phyloP scores from a whole-genome alignment of 2,113 vertebrate genomes.

The Herpetotheres cachinnans region DNA sequence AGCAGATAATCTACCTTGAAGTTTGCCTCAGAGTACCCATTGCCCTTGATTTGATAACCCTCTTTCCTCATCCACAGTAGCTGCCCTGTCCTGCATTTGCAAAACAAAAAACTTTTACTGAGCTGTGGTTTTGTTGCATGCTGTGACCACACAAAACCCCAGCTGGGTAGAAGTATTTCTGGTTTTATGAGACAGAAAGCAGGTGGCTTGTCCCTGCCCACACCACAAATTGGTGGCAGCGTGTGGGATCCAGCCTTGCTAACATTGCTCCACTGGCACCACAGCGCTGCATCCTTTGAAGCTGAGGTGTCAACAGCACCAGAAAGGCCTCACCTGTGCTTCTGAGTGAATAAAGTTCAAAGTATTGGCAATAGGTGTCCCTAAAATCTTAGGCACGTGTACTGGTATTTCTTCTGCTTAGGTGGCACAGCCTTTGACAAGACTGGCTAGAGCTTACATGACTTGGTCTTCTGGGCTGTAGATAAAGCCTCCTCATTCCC shows the following conservation, averaged over 20 bases:
- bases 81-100: not conserved
- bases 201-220: not conserved
- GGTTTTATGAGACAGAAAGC: not conserved
- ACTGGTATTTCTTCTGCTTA: not conserved
- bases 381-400: not conserved
- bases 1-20: not conserved
- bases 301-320: not conserved
- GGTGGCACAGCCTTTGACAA: not conserved
- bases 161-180: not conserved
- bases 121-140: not conserved
- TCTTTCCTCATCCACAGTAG: not conserved
- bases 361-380: not conserved
- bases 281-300: not conserved
- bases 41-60: not conserved
- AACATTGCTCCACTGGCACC: not conserved
- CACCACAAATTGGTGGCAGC: not conserved
- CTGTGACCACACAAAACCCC: not conserved
- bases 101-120: not conserved
- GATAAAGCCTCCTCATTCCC: not conserved
- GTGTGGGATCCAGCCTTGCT: not conserved
- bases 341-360: not conserved
- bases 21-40: not conserved
- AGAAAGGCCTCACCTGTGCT: not conserved
- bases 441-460: rapidly evolving
- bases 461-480: not conserved